Evolutionary conservation across 2,797 vertebrate species (phyloP).

Genomic region (Neostethus bicornis): DNA sequence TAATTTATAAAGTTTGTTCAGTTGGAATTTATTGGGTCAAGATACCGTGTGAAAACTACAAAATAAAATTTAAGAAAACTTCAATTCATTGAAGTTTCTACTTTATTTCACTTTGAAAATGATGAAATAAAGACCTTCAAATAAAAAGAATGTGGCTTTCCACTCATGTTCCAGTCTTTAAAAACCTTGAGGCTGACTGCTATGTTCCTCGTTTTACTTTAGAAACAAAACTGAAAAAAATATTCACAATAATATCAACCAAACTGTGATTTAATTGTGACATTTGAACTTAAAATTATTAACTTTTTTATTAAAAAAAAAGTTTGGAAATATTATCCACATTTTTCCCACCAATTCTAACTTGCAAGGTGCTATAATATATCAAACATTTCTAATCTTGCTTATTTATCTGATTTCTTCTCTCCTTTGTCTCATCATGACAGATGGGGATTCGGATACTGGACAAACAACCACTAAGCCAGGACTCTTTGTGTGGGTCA

Average conservation of each 20-base stretch:
- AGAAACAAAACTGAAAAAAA: background rate
- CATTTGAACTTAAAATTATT: too few species aligned
- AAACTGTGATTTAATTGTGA: too few species aligned
- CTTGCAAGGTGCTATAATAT: background rate
- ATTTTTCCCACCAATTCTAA: too few species aligned
- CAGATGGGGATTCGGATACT: constrained; percentile 53
- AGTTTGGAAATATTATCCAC: too few species aligned
- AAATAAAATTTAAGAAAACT: background rate
- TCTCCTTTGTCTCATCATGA: constrained; percentile 11
- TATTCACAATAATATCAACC: too few species aligned
- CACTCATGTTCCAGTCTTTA: background rate
- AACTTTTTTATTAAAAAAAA: constrained; percentile 13
- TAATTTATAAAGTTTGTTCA: too few species aligned
- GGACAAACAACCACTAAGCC: constrained; percentile 81
- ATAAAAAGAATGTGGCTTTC: background rate
- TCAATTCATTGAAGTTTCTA: too few species aligned
- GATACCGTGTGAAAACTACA: background rate
- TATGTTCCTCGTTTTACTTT: background rate
- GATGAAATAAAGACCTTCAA: too few species aligned
- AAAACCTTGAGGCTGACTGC: background rate
- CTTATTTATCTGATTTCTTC: constrained; percentile 19
- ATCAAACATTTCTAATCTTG: constrained; percentile 7
- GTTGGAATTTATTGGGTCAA: background rate
- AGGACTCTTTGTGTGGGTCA: constrained; percentile 88
- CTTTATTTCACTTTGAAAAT: too few species aligned